phyloP scores from a whole-genome alignment of 92 coral and sea anemone species.

The Plumapathes pennacea region DNA sequence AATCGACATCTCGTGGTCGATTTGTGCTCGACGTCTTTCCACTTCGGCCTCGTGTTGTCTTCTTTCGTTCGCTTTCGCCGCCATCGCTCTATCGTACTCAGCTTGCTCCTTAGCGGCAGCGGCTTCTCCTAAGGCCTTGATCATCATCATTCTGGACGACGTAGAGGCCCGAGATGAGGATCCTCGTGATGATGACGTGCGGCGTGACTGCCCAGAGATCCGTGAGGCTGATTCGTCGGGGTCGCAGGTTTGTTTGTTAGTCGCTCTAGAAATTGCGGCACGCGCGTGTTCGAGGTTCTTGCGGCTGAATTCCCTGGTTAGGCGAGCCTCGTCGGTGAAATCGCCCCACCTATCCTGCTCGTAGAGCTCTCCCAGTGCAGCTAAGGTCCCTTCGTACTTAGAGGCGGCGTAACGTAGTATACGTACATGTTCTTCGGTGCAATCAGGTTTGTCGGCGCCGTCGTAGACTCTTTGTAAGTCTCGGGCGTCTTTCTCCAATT shows the following conservation, averaged over 20 bases:
- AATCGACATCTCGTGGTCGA: slow-evolving; percentile 27
- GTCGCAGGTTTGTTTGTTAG: neutral
- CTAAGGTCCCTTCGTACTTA: slow-evolving; percentile 1
- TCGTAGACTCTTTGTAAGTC: too few species aligned
- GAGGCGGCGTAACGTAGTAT: neutral
- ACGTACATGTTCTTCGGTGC: slow-evolving; percentile 2
- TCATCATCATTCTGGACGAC: too few species aligned
- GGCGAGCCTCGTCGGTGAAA: neutral
- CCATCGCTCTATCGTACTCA: too few species aligned
- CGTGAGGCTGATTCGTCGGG: neutral
- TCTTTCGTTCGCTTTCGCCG: slow-evolving; percentile 20
- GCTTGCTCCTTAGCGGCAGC: too few species aligned
- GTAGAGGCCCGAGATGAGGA: too few species aligned
- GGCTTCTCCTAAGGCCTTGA: too few species aligned
- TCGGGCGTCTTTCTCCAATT: too few species aligned
- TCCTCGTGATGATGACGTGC: slow-evolving; percentile 2
- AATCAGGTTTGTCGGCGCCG: too few species aligned
- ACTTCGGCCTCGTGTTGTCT: slow-evolving; percentile 45
- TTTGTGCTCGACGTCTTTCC: slow-evolving; percentile 30
- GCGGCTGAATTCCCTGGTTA: slow-evolving; percentile 4
- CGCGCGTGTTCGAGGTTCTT: neutral
- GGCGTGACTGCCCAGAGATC: neutral
- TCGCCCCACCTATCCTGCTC: slow-evolving; percentile 31
- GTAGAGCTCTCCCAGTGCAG: slow-evolving; percentile 11
- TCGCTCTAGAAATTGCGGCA: neutral